phyloP scores from a whole-genome alignment of 2,888 invertebrate genomes.

The Chamaedrilus cognettii region DNA sequence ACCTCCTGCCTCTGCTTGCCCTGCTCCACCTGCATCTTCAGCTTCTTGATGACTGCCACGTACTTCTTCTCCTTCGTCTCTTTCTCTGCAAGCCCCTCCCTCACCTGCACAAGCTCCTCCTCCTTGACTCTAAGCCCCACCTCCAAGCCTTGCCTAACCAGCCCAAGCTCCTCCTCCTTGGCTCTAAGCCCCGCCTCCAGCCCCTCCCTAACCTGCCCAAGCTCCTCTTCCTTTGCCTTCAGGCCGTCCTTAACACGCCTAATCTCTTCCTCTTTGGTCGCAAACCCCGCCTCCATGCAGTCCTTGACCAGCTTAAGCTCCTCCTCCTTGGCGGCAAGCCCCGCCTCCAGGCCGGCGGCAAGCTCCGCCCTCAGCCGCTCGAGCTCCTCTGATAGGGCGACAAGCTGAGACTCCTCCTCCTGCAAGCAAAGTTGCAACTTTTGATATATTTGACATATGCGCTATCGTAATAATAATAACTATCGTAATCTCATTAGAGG shows the following conservation, averaged over 20 bases:
- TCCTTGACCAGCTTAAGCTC: not conserved
- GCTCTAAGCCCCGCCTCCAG: slow-evolving; percentile 16
- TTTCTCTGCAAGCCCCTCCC: slow-evolving; percentile 19
- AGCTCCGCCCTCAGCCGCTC: slow-evolving; percentile 9
- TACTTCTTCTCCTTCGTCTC: slow-evolving; percentile 26
- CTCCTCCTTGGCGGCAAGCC: not conserved
- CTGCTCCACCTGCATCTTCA: slow-evolving; percentile 18
- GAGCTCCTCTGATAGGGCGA: slow-evolving; percentile 12
- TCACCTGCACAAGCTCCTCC: slow-evolving; percentile 14
- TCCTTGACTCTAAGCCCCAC: slow-evolving; percentile 7
- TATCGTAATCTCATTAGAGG: too few species aligned
- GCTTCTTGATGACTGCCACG: slow-evolving; percentile 24
- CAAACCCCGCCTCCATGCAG: not conserved
- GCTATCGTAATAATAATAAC: too few species aligned
- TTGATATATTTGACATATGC: too few species aligned
- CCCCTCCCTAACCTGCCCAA: not conserved
- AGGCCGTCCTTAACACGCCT: slow-evolving; percentile 14
- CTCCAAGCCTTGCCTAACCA: not conserved
- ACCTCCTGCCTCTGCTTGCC: not conserved
- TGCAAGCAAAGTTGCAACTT: too few species aligned
- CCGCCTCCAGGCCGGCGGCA: slow-evolving; percentile 14
- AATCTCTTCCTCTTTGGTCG: slow-evolving; percentile 1
- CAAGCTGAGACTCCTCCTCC: slow-evolving; percentile 19
- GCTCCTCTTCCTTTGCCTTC: not conserved
- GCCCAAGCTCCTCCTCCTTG: not conserved